A percentile compares a stretch with the other conserved stretches of the same genome.
Evolutionary conservation across 2,113 vertebrate species (phyloP).

Genomic region (Alouatta palliata): DNA sequence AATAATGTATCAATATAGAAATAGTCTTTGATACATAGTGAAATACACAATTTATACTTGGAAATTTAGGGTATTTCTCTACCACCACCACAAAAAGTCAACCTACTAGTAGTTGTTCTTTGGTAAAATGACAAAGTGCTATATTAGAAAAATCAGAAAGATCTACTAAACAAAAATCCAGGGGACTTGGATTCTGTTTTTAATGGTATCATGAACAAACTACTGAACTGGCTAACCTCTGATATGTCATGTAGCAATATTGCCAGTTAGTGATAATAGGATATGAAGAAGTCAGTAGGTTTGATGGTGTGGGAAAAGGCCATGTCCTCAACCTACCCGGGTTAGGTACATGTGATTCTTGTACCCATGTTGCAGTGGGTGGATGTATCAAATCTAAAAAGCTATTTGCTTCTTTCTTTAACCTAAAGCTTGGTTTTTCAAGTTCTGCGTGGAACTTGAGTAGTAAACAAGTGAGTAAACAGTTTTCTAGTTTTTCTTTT

Average conservation of each 20-base stretch:
- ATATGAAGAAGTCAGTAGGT: background rate
- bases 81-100: background rate
- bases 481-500: background rate
- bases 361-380: background rate
- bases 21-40: background rate
- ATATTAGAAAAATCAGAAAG: conserved; percentile 15
- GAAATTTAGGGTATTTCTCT: conserved; percentile 24
- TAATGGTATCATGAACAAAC: background rate
- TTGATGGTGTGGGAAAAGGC: background rate
- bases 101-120: conserved; percentile 17
- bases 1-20: conserved; percentile 1
- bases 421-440: background rate
- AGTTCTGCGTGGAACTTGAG: background rate
- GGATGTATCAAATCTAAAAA: background rate
- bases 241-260: background rate
- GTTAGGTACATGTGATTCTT: background rate
- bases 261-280: background rate
- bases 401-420: conserved; percentile 38
- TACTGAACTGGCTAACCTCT: background rate
- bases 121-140: conserved; percentile 13
- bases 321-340: background rate
- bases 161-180: background rate
- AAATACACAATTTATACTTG: background rate
- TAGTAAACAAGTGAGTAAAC: background rate
- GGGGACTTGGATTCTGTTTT: background rate